Percentiles rank a stretch among this genome's conserved stretches.
These are phyloP conservation scores for Ectropis crepuscularia DNA, from an alignment of 2,888 invertebrate species.

Conservation along the genomic window DNA sequence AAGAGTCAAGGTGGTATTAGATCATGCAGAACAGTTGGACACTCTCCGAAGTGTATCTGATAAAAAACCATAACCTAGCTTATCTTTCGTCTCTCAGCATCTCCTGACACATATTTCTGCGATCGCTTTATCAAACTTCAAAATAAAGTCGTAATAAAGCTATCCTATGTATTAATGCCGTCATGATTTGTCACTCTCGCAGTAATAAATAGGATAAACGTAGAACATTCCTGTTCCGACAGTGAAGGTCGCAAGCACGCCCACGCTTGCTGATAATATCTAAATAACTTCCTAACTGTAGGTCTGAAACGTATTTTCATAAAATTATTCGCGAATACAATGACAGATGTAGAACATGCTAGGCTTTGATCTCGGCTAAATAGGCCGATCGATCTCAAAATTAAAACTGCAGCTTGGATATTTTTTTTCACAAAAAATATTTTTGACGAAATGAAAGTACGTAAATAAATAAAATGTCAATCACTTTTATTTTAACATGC, in stretches of 20 bases:
- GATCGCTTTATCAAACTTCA: constrained; percentile 19
- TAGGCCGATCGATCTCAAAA: constrained; percentile 18
- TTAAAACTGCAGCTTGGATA: constrained; percentile 1
- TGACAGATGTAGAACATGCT: constrained; percentile 14
- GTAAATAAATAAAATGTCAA: no score
- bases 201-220: constrained; percentile 55
- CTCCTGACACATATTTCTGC: neutral
- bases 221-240: constrained; percentile 64
- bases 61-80: no score
- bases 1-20: no score
- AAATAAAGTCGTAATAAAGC: constrained; percentile 38
- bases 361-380: constrained; percentile 15
- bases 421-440: no score
- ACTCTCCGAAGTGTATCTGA: no score
- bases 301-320: constrained; percentile 45
- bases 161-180: constrained; percentile 47
- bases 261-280: constrained; percentile 61
- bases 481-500: no score
- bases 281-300: constrained; percentile 64
- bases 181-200: constrained; percentile 47
- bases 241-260: constrained; percentile 65
- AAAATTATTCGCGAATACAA: constrained; percentile 16
- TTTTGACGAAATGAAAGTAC: no score
- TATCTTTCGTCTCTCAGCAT: neutral
- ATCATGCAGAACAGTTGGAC: no score